Percentiles rank a stretch among this genome's conserved stretches.
phyloP scores from a whole-genome alignment of 2,113 vertebrate genomes.

The Cygnus atratus region DNA sequence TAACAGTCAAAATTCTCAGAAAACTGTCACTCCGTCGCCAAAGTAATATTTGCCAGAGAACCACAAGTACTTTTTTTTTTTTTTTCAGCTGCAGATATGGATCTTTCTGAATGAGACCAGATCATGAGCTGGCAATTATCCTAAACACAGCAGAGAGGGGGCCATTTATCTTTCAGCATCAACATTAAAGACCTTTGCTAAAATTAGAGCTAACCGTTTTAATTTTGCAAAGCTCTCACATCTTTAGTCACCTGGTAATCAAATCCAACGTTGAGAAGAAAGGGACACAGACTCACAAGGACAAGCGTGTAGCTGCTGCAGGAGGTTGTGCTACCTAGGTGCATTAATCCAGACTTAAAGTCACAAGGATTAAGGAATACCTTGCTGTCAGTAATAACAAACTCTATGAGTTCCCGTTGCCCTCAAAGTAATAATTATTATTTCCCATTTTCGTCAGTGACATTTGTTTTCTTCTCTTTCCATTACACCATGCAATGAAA shows the following conservation, averaged over 20 bases:
- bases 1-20: not conserved
- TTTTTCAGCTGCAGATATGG: not conserved
- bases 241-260: not conserved
- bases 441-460: not conserved
- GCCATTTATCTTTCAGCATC: not conserved
- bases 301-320: not conserved
- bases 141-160: not conserved
- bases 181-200: not conserved
- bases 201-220: not conserved
- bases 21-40: not conserved
- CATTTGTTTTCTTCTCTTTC: not conserved
- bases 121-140: not conserved
- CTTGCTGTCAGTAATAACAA: not conserved
- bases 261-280: not conserved
- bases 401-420: not conserved
- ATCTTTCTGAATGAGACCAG: not conserved
- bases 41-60: conserved; percentile 11
- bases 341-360: not conserved
- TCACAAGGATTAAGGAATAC: not conserved
- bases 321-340: not conserved
- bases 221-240: not conserved
- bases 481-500: not conserved
- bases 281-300: not conserved
- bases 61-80: not conserved
- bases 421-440: not conserved